Evolutionary conservation across 2,797 vertebrate species (phyloP), one percentile per base, ranked within the genome.

Genomic region (Tachyglossus aculeatus): DNA sequence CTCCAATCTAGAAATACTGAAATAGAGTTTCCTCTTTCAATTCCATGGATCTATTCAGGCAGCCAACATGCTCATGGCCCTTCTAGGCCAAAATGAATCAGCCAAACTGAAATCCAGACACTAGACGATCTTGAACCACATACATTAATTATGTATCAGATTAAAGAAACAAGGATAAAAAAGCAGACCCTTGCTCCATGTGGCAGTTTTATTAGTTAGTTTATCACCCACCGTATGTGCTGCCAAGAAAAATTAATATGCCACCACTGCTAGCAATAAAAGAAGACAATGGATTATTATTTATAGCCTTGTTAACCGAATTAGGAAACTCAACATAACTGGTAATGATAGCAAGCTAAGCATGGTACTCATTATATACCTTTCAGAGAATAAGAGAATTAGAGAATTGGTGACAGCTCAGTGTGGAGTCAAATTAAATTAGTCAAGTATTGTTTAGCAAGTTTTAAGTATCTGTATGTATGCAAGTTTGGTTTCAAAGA

Each of bases 191-290:
- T 39, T 85, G 78, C 9, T 89, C 50, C 63, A 68, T 51, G 81
- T 71, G 82, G 54, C 77, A 88, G 53, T 74, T 91, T 90, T 90
- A 91, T 88, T 81, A 76, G 80, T 76, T 78, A 86, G 69, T 91
- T 92, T 89, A 91, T 89, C 81, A 88, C 62, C 54, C 32, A 27
- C 83, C 77, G 78, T 88, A 89, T 86, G 84, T 43, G 56, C 79
- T 83, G 81, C 74, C 82, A 73, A 71, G 57, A 64, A 87, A 89
- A 88, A 88, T 83, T 87, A 89, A 87, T 40, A 69, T 78, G 53
- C 59, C 67, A 84, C 74, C 31, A 77, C 60, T 63, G 63, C 71
- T 74, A 72, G 68, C 59, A 53, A 81, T 78, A 82, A 88, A 90
- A 73, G 57, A 80, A 33, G 59, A 80, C 43, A 41, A 55, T 56